Evolutionary conservation across 2,113 vertebrate species (phyloP).

Genomic region (Ammodramus savannarum): DNA sequence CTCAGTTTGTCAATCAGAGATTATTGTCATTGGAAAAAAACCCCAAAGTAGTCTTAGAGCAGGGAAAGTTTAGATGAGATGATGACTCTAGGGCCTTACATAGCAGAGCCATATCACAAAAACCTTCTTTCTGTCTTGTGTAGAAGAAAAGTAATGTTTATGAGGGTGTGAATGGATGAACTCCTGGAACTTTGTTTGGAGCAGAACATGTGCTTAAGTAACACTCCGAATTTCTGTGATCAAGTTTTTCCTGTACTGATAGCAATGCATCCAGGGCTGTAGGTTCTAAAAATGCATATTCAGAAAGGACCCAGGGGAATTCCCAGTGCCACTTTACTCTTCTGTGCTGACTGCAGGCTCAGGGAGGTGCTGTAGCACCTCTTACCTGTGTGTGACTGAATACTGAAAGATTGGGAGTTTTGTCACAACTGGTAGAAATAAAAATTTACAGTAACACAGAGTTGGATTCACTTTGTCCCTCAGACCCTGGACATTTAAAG

Average conservation of each 20-base stretch:
- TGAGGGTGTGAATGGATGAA: not conserved
- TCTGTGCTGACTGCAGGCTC: not conserved
- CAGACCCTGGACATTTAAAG: not conserved
- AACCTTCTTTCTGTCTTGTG: fast-evolving
- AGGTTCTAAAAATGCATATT: not conserved
- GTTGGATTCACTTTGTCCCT: not conserved
- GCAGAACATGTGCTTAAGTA: not conserved
- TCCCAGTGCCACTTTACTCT: not conserved
- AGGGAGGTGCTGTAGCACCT: fast-evolving
- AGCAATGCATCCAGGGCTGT: not conserved
- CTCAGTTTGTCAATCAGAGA: not conserved
- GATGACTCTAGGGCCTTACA: not conserved
- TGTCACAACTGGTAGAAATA: not conserved
- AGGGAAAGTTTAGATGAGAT: not conserved
- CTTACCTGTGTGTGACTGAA: not conserved
- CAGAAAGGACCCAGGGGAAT: not conserved
- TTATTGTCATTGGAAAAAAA: not conserved
- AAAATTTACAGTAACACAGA: not conserved
- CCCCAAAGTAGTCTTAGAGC: not conserved
- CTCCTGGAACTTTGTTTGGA: not conserved
- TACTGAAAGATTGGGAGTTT: not conserved
- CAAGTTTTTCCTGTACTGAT: not conserved
- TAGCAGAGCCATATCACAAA: not conserved
- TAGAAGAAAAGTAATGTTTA: not conserved
- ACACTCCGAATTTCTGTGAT: fast-evolving